Evolutionary conservation across 1,140 invertebrate genomes (phyloP), one percentile per base, ranked within the genome.

Genomic region (Procambarus virginalis): DNA sequence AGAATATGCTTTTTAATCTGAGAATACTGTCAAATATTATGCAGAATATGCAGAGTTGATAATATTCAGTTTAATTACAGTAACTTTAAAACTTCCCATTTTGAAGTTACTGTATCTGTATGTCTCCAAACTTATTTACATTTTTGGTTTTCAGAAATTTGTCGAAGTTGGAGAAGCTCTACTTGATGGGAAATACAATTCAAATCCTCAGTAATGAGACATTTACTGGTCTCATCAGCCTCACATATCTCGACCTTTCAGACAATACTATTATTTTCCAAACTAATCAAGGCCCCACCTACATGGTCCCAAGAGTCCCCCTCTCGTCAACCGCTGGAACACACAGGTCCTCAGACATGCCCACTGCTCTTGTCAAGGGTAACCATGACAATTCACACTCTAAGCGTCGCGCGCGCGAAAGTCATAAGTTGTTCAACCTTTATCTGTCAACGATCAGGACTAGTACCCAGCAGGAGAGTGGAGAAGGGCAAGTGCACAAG

Each of bases 201-300:
- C 20, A 55, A 20, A 49, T 83, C 70, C 55, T 91, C 10, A 34
- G 34, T 58, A 86, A 87, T 9, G 73, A 91, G 9, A 91, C 84
- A 22, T 87, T 91, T 45, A 22, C 48, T 22, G 90, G 90, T 4
- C 84, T 91, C 6, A 64, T 46, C 17, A 83, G 10, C 48, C 80
- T 91, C 34, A 76, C 3, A 20, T 22, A 68, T n/a, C 73, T 91
- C 4, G 80, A 87, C 75, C 85, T 91, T 22, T 84, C 78, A 8
- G 5, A 51, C 4, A 91, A 91, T 73, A 86, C 34, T 1, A 76
- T 91, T 3, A 45, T 64, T 12, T 86, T 87, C 46, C 76, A 75
- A 14, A n/a, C 81, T 14, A 76, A 14, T 48, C 22, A 20, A 0
- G 82, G 68, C 2, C 9, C 55, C 55, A n/a, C 9, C 20, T 0